Evolutionary conservation across 2,113 vertebrate genomes (phyloP), one percentile per base, ranked within the genome.

Genomic region (Melanerpes aurifrons): DNA sequence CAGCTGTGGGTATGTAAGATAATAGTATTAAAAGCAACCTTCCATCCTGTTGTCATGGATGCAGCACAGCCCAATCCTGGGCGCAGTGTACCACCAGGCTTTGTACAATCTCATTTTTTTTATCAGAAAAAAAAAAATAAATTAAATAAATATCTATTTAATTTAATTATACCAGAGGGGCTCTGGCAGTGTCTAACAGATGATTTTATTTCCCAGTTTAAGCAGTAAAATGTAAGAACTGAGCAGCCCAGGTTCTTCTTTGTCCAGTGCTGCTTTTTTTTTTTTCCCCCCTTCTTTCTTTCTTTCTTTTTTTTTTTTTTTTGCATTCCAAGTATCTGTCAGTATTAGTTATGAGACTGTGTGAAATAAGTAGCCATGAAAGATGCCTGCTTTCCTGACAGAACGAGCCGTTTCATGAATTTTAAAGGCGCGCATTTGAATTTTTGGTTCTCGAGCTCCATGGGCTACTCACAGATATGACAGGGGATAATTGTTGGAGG

Each of bases 21-120:
- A 98, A 98, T 98, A 97, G 96, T 97, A 98, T 98, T 98, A 98
- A 98, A 98, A 96, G 92, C 96, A 98, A 97, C 97, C 96, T 98
- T 97, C 96, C 96, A 97, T 97, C 97, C 96, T 97, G 97, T 98
- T 98, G 98, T 98, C 98, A 98, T 98, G 97, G 97, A 98, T 98
- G 96, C 97, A 97, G 97, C 96, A 97, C 97, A 98, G 96, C 89
- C 95, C 93, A 96, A 90, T 97, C 96, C 91, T 95, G 92, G 77
- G 81, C 95, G 90, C 92, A 76, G 59, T 94, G 63, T 89, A 95
- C 81, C 86, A 96, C 90, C 90, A 92, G 86, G 96, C 84, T 97
- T 97, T 96, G 87, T 91, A 96, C 88, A 97, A 94, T 97, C 95
- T 97, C 93, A 94, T 97, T 97, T 45, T 43, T 45, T 97, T 97